Evolutionary conservation across 1,140 invertebrate species (phyloP).

Genomic region (Lepeophtheirus salmonis): DNA sequence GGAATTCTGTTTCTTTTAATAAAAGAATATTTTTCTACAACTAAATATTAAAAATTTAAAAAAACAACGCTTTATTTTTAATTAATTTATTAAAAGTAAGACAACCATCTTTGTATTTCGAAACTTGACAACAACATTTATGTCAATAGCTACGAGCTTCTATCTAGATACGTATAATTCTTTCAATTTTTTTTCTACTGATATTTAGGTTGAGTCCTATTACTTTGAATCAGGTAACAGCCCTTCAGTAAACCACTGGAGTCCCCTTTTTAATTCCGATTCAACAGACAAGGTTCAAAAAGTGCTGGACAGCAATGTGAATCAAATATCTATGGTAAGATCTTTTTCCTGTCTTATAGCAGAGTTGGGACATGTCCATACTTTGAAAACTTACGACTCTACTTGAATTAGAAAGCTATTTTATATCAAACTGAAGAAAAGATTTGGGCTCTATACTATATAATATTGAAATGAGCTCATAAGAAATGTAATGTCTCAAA

Average conservation of each 20-base stretch:
- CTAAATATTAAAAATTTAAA: too few relatives aligned
- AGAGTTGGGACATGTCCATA: neutral
- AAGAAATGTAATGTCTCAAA: neutral
- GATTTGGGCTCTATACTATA: neutral
- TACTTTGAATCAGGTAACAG: neutral
- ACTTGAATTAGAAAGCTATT: neutral
- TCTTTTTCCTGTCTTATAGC: too few relatives aligned
- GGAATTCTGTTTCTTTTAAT: too few relatives aligned
- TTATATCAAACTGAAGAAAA: too few relatives aligned
- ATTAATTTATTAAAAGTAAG: too few relatives aligned
- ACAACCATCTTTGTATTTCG: too few relatives aligned
- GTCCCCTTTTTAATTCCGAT: neutral
- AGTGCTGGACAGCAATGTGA: neutral
- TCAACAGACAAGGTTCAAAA: neutral
- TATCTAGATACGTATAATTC: too few relatives aligned
- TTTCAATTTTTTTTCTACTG: neutral
- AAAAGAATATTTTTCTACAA: too few relatives aligned
- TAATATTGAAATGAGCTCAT: neutral
- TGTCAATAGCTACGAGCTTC: too few relatives aligned
- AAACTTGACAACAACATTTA: too few relatives aligned
- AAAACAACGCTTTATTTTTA: too few relatives aligned
- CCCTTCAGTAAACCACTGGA: neutral
- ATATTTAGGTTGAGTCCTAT: neutral
- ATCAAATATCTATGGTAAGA: neutral
- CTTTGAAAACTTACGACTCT: neutral